A percentile compares a stretch with the other conserved stretches of the same genome.
Evolutionary conservation across 2,113 vertebrate genomes (phyloP).

Genomic region (Sylvietta virens): DNA sequence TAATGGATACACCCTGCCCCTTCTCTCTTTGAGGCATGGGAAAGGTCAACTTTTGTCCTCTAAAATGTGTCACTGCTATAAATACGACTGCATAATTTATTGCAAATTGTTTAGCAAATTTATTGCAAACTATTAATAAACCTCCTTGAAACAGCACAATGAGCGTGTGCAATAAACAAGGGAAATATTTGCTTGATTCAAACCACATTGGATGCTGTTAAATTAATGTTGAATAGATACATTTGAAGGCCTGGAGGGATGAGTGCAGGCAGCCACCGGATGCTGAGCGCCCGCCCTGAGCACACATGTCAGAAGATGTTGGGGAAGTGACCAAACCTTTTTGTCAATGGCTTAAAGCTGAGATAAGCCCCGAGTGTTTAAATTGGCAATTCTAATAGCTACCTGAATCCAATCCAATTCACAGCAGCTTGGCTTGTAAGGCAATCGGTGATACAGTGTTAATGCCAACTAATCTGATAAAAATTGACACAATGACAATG

Average conservation of each 20-base stretch:
- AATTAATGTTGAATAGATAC: constrained; percentile 54
- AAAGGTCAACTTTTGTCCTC: constrained; percentile 73
- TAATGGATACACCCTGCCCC: constrained; percentile 62
- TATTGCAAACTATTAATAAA: constrained; percentile 74
- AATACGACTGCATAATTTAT: constrained; percentile 72
- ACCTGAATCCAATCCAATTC: constrained; percentile 60
- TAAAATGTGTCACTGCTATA: constrained; percentile 71
- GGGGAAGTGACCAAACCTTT: constrained; percentile 52
- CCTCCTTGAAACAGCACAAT: constrained; percentile 63
- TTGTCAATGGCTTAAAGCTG: constrained; percentile 63
- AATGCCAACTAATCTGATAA: constrained; percentile 67
- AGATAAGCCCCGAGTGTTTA: constrained; percentile 35
- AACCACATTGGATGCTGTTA: constrained; percentile 67
- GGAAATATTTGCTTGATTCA: constrained; percentile 71
- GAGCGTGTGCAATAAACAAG: constrained; percentile 64
- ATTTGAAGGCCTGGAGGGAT: constrained; percentile 53
- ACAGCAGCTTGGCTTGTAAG: constrained; percentile 49
- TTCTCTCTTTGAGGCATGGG: constrained; percentile 71
- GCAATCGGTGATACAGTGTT: constrained; percentile 59
- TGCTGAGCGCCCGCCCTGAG: constrained; percentile 14
- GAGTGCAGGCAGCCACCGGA: neutral
- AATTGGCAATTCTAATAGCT: constrained; percentile 60
- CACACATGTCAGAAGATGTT: constrained; percentile 46
- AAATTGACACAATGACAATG: constrained; percentile 53
- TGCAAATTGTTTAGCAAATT: constrained; percentile 71